A percentile compares a stretch with the other conserved stretches of the same genome.
Evolutionary conservation across 2,113 vertebrate genomes (phyloP).

Genomic region (Ictidomys tridecemlineatus): DNA sequence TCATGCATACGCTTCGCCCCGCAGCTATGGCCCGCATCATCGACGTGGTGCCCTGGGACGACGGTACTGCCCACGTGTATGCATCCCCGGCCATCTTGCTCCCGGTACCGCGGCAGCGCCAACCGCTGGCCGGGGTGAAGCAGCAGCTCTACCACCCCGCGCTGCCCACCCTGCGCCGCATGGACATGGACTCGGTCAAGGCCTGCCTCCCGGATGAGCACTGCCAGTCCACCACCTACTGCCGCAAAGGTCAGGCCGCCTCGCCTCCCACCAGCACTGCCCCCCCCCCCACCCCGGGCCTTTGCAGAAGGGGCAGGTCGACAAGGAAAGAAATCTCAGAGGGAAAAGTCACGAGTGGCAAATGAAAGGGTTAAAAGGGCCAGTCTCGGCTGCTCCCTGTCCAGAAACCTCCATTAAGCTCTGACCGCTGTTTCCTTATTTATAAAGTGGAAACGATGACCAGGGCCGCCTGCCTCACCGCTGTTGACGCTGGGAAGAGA

Average conservation of each 20-base stretch:
- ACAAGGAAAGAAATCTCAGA: background rate
- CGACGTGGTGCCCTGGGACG: slow-evolving; percentile 63
- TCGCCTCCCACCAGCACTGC: rapidly evolving
- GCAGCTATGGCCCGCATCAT: slow-evolving; percentile 77
- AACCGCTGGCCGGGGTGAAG: slow-evolving; percentile 79
- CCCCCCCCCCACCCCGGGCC: background rate
- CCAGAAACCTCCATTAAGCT: background rate
- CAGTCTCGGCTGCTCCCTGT: background rate
- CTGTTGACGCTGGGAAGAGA: background rate
- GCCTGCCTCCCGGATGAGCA: slow-evolving; percentile 80
- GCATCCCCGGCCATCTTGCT: slow-evolving; percentile 9
- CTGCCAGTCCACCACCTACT: slow-evolving; percentile 75
- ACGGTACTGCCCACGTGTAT: background rate
- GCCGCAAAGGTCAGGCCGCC: slow-evolving; percentile 73
- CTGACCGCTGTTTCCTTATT: background rate
- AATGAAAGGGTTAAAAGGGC: background rate
- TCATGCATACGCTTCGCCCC: background rate
- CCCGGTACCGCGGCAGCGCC: background rate
- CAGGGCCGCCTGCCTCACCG: background rate
- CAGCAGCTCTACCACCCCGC: slow-evolving; percentile 80
- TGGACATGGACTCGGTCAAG: slow-evolving; percentile 83
- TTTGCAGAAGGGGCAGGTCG: background rate
- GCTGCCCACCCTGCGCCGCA: slow-evolving; percentile 83
- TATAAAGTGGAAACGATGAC: background rate
- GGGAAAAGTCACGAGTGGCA: background rate